Conservation (phyloP, 2,797 vertebrate species). For the Triplophysa yarkandensis region DNA sequence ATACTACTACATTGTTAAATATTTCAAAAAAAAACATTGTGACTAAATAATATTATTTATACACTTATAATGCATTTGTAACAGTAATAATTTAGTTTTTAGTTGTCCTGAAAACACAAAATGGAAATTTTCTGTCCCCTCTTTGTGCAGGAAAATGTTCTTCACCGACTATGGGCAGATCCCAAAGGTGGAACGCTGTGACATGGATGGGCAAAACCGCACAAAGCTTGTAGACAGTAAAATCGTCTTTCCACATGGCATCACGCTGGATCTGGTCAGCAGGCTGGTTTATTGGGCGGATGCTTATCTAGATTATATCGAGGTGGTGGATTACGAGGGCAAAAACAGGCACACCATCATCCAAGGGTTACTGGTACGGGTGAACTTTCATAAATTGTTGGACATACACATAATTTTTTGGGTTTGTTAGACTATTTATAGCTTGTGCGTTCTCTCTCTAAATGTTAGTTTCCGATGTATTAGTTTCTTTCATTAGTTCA, state of each 20-base stretch:
- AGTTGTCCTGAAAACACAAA: not conserved
- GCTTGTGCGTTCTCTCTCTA: too few relatives aligned
- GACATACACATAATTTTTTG: not conserved
- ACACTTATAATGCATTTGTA: slow-evolving; percentile 63
- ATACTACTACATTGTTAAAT: not conserved
- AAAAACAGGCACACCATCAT: slow-evolving; percentile 97
- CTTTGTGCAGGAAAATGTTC: slow-evolving; percentile 87
- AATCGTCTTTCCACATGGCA: slow-evolving; percentile 94
- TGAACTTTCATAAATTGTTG: not conserved
- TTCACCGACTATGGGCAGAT: slow-evolving; percentile 97
- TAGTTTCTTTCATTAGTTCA: too few relatives aligned
- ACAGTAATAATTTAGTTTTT: not conserved
- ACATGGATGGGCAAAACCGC: slow-evolving; percentile 97
- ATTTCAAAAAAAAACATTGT: too few relatives aligned
- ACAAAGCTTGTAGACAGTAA: slow-evolving; percentile 97
- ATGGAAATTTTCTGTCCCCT: not conserved
- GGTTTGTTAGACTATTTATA: too few relatives aligned
- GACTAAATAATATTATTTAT: too few relatives aligned
- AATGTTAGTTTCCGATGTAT: too few relatives aligned
- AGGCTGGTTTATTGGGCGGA: slow-evolving; percentile 96
- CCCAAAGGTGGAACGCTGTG: slow-evolving; percentile 94
- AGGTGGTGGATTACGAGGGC: slow-evolving; percentile 97
- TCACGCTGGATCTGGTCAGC: slow-evolving; percentile 93
- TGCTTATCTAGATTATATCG: slow-evolving; percentile 95
- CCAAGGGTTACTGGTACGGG: slow-evolving; percentile 91